Base-by-base conservation (phyloP, 2,797 vertebrate genomes). In the Gallirallus australis region DNA sequence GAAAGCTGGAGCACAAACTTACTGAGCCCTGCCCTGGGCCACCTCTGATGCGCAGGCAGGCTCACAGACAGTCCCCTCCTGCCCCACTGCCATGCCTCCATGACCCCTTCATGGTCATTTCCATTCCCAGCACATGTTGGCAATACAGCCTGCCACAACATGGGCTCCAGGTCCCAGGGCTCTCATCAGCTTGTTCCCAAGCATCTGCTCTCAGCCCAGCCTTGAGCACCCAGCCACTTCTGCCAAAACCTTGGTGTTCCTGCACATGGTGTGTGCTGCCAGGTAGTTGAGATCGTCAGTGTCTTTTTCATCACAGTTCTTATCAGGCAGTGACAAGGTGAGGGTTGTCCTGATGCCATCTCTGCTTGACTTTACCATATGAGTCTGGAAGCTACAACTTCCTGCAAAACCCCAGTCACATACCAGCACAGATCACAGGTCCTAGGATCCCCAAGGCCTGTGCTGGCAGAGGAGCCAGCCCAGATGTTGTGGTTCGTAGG, bases 111-210 rank as follows among this genome's bases (percentile, higher is more conserved):
- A 15, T 2, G 11, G 40, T 42, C n/a, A n/a, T 65, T 53, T 7
- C 5, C 2, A 0, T 12, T 48, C n/a, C 37, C 50, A n/a, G 12
- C 27, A 25, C 4, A 6, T 15, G 21, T 4, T 54, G 15, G 27
- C 18, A 48, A 45, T 16, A 25, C 11, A 57, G 5, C 23, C 14
- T 69, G 23, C 31, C 20, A 15, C 10, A 33, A 7, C 21, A 20
- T 13, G 7, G 15, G 7, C 40, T 81, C 6, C 8, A 64, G 12
- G 18, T 59, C 16, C 23, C 25, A 42, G 20, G 8, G 7, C 14
- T 88, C n/a, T 68, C 11, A 21, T 11, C 25, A 18, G 3, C 6
- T 66, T 72, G 21, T 35, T 78, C 27, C 21, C 1, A 10, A 68
- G 31, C 11, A 31, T 28, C 13, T 63, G 17, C 11, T 30, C 60